phyloP scores from a whole-genome alignment of 2,797 vertebrate genomes.

The Gorsachius magnificus region DNA sequence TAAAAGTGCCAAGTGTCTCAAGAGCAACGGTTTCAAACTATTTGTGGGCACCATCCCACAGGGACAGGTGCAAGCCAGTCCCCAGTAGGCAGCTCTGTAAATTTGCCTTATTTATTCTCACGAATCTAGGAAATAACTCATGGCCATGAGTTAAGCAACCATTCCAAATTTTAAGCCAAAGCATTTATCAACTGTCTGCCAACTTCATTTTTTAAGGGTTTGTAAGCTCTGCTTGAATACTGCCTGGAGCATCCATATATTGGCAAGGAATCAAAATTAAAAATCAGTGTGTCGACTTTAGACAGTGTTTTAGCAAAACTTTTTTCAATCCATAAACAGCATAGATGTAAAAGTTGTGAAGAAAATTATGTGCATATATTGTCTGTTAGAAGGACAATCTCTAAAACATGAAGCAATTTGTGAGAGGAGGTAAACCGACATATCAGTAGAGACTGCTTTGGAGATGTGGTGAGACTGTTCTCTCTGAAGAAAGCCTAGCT shows the following conservation, averaged over 20 bases:
- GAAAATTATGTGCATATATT: not conserved
- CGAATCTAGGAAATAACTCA: constrained; percentile 36
- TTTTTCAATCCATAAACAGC: not conserved
- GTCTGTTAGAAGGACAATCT: not conserved
- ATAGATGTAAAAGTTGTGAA: not conserved
- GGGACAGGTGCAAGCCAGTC: constrained; percentile 11
- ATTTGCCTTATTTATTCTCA: constrained; percentile 51
- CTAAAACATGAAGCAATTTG: not conserved
- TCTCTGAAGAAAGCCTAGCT: not conserved
- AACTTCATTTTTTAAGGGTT: constrained; percentile 13
- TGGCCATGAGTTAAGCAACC: not conserved
- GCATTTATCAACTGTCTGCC: not conserved
- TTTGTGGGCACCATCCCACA: constrained; percentile 49
- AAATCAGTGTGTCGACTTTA: not conserved
- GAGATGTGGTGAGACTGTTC: not conserved
- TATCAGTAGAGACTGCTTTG: not conserved
- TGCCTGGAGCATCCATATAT: not conserved
- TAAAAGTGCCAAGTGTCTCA: constrained; percentile 40
- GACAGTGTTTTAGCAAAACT: not conserved
- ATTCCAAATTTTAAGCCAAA: constrained; percentile 11
- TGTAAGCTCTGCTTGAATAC: not conserved
- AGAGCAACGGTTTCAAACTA: constrained; percentile 40
- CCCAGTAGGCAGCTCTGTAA: constrained; percentile 10
- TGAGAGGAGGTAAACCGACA: not conserved
- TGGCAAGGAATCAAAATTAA: constrained; percentile 1